phyloP scores from a whole-genome alignment of 1,140 invertebrate genomes.

The Hydropsyche tenuis region DNA sequence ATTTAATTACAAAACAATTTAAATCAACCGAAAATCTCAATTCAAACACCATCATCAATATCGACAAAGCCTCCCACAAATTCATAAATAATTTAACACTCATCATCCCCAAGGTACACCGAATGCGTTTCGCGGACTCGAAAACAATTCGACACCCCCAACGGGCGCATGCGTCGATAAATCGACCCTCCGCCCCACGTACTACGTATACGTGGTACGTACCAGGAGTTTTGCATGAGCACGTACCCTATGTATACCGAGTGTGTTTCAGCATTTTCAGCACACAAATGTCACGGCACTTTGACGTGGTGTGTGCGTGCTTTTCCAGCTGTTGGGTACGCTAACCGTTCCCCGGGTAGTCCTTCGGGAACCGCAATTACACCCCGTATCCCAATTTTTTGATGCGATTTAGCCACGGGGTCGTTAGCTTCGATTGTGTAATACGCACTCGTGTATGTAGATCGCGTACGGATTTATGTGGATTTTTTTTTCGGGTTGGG shows the following conservation, averaged over 20 bases:
- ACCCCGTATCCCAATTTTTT: not conserved
- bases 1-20: too few species aligned
- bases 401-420: not conserved
- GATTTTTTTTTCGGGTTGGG: too few species aligned
- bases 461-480: too few species aligned
- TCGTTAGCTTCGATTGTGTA: not conserved
- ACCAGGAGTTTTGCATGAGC: not conserved
- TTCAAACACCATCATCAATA: too few species aligned
- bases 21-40: too few species aligned
- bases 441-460: too few species aligned
- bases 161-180: slow-evolving; percentile 45
- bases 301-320: slow-evolving; percentile 24
- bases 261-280: slow-evolving; percentile 28
- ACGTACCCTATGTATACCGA: not conserved
- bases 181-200: slow-evolving; percentile 39
- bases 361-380: slow-evolving; percentile 8
- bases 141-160: not conserved
- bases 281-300: slow-evolving; percentile 36
- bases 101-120: too few species aligned
- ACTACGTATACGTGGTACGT: not conserved
- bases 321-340: too few species aligned
- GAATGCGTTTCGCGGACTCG: too few species aligned
- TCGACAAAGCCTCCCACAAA: too few species aligned
- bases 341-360: not conserved
- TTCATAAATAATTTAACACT: too few species aligned